These are phyloP conservation scores for Papilio aristodemus DNA, from an alignment of 1,140 invertebrate species.

Conservation along the genomic window DNA sequence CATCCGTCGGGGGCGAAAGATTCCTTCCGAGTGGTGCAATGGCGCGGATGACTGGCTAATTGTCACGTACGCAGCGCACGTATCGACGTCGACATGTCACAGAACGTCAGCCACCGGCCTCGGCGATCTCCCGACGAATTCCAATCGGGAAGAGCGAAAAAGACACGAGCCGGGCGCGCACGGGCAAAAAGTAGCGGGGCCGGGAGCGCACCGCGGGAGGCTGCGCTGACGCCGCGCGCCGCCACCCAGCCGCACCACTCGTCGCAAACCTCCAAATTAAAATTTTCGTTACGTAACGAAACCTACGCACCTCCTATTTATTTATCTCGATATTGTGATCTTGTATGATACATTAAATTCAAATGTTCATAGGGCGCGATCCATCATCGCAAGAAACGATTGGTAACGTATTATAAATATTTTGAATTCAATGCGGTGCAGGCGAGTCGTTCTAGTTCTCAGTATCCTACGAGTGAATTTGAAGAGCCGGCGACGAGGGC, in stretches of 20 bases:
- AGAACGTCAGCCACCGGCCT: constrained; percentile 75
- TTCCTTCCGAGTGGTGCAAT: constrained; percentile 44
- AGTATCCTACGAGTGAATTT: constrained; percentile 63
- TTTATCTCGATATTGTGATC: not conserved
- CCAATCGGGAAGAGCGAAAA: constrained; percentile 77
- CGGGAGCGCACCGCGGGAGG: constrained; percentile 66
- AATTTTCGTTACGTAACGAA: constrained; percentile 43
- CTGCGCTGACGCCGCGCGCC: constrained; percentile 47
- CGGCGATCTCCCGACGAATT: constrained; percentile 77
- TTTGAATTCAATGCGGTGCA: constrained; percentile 41
- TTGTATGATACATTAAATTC: not conserved
- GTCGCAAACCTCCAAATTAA: constrained; percentile 46
- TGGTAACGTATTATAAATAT: constrained; percentile 34
- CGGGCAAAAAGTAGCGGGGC: constrained; percentile 68
- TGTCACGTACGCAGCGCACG: constrained; percentile 73
- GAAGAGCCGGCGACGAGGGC: constrained; percentile 45
- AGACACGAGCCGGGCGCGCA: constrained; percentile 75
- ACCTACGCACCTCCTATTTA: constrained; percentile 6
- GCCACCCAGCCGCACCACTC: constrained; percentile 40
- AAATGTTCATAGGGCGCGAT: not conserved
- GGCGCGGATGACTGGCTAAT: constrained; percentile 69
- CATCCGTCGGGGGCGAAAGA: constrained; percentile 45
- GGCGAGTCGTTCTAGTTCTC: constrained; percentile 62
- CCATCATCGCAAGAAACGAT: not conserved
- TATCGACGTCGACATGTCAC: constrained; percentile 71